phyloP scores from a whole-genome alignment of 1,140 invertebrate genomes.

The Hormaphis cornu region DNA sequence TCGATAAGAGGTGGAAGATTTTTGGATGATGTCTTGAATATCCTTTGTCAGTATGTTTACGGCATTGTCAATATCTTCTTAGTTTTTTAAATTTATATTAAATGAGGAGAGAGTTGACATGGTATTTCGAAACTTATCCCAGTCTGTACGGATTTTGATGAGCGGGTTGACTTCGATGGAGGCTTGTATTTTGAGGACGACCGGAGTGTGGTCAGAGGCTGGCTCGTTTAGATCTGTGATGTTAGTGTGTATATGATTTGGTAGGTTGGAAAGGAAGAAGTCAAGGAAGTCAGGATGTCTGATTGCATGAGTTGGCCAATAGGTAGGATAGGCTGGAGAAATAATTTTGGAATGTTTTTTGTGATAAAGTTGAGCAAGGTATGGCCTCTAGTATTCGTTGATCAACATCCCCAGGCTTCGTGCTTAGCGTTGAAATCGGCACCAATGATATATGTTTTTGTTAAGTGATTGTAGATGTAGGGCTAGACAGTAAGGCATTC shows the following conservation, averaged over 20 bases:
- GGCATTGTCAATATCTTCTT: conserved; percentile 6
- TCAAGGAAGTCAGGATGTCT: conserved; percentile 31
- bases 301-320: conserved; percentile 29
- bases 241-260: background rate
- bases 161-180: background rate
- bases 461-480: conserved; percentile 36
- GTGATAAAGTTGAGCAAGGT: conserved; percentile 36
- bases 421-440: conserved; percentile 45
- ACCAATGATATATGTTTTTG: conserved; percentile 40
- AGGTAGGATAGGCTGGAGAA: conserved; percentile 35
- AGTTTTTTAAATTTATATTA: conserved; percentile 5
- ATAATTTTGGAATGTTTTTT: conserved; percentile 37
- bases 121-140: background rate
- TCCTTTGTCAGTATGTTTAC: background rate
- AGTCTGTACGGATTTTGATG: background rate
- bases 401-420: conserved; percentile 39
- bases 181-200: background rate
- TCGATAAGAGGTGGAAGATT: background rate
- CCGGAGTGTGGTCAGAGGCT: conserved; percentile 26
- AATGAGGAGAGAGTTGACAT: background rate
- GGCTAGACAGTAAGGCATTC: background rate
- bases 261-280: conserved; percentile 23
- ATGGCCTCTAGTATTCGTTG: background rate
- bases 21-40: background rate
- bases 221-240: conserved; percentile 18